Conservation (phyloP, 2,888 invertebrate species). For the Anorthoa munda region DNA sequence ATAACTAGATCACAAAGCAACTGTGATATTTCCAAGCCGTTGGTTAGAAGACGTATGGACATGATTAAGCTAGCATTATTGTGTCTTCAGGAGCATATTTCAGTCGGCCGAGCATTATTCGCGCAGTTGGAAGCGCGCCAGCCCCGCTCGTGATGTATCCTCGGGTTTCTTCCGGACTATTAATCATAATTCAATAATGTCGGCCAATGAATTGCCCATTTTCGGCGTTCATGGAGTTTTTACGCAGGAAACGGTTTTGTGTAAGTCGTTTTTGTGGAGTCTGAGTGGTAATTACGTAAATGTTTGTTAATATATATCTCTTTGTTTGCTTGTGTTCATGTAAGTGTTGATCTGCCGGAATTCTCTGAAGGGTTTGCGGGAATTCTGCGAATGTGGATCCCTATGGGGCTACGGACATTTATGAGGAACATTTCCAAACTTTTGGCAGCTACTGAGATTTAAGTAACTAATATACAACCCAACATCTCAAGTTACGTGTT, state of each 20-base stretch:
- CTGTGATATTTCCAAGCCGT: slow-evolving; percentile 73
- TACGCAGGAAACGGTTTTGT: slow-evolving; percentile 48
- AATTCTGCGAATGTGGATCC: slow-evolving; percentile 5
- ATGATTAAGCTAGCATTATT: slow-evolving; percentile 78
- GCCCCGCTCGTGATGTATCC: slow-evolving; percentile 68
- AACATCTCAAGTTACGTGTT: neutral
- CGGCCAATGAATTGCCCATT: slow-evolving; percentile 71
- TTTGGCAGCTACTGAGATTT: neutral
- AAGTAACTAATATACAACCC: neutral
- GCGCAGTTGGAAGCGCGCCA: slow-evolving; percentile 68
- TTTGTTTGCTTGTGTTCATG: slow-evolving; percentile 4
- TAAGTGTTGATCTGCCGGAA: neutral
- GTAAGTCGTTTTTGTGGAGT: slow-evolving; percentile 41
- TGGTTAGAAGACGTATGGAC: slow-evolving; percentile 71
- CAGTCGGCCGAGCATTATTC: slow-evolving; percentile 65
- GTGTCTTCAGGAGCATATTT: slow-evolving; percentile 76
- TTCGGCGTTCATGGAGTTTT: slow-evolving; percentile 63
- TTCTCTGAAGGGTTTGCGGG: neutral
- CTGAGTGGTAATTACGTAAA: slow-evolving; percentile 53
- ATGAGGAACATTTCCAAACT: neutral
- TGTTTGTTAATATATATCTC: slow-evolving; percentile 10
- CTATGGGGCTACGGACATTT: neutral
- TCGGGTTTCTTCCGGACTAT: slow-evolving; percentile 74
- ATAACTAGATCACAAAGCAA: slow-evolving; percentile 63
- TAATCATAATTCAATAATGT: slow-evolving; percentile 82